Percentiles rank a stretch among this genome's conserved stretches.
Evolutionary conservation across 2,113 vertebrate genomes (phyloP).

Genomic region (Gallinago paraguaiae): DNA sequence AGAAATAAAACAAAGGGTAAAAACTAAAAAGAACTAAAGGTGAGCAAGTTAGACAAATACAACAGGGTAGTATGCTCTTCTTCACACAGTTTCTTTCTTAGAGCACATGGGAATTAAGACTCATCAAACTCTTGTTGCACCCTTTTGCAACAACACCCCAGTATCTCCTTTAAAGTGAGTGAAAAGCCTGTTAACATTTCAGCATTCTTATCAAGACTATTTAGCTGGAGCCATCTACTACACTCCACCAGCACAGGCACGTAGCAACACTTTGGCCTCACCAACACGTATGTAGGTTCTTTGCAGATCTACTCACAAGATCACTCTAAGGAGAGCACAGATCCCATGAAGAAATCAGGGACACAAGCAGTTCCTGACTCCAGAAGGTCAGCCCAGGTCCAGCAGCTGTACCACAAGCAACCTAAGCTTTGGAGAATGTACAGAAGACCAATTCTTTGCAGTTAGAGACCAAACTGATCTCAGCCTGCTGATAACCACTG

Average conservation of each 20-base stretch:
- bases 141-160: not conserved
- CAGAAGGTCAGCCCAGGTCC: not conserved
- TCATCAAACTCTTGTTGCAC: not conserved
- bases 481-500: not conserved
- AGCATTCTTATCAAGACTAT: not conserved
- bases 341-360: not conserved
- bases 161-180: rapidly evolving
- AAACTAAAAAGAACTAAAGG: not conserved
- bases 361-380: rapidly evolving
- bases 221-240: not conserved
- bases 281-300: rapidly evolving
- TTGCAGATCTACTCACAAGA: not conserved
- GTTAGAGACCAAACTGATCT: not conserved
- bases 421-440: not conserved
- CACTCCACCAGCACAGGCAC: rapidly evolving
- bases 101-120: not conserved
- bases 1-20: not conserved
- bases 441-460: not conserved
- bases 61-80: not conserved
- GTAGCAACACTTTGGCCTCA: not conserved
- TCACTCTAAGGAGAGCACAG: rapidly evolving
- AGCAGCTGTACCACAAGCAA: not conserved
- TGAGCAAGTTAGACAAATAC: not conserved
- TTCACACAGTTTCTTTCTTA: not conserved
- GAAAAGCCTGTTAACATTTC: not conserved